phyloP scores from a whole-genome alignment of 2,888 invertebrate genomes.

The Podabrus alpinus region DNA sequence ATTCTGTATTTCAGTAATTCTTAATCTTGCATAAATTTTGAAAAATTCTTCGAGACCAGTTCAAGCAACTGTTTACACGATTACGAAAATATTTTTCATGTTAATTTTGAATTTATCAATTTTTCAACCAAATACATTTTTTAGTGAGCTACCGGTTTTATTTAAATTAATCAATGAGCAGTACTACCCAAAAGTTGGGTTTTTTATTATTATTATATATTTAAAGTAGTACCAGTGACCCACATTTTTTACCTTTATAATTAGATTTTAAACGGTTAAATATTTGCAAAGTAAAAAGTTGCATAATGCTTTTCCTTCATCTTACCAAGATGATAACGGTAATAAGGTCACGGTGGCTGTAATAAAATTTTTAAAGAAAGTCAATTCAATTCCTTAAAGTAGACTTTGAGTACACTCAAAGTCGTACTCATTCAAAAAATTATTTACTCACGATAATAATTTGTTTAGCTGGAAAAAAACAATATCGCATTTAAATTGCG shows the following conservation, averaged over 20 bases:
- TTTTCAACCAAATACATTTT: not conserved
- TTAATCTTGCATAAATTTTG: not conserved
- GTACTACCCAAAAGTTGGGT: not conserved
- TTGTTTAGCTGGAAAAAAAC: not conserved
- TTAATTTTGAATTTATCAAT: not conserved
- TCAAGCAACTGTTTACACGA: not conserved
- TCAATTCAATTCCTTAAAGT: not conserved
- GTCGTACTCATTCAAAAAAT: not conserved
- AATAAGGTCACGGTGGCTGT: slow-evolving; percentile 8
- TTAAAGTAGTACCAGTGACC: not conserved
- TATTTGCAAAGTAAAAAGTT: not conserved
- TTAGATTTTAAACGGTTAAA: slow-evolving; percentile 1
- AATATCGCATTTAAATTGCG: not conserved
- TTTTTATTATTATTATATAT: not conserved
- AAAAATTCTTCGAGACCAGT: not conserved
- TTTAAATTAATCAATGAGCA: not conserved
- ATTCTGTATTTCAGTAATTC: not conserved
- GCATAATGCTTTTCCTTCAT: slow-evolving; percentile 4
- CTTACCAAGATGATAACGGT: slow-evolving; percentile 9
- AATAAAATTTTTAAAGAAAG: slow-evolving; percentile 16
- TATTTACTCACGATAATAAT: not conserved
- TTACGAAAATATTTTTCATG: not conserved
- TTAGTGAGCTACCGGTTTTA: not conserved
- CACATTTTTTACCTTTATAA: not conserved
- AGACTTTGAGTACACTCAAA: slow-evolving; percentile 1